Percentiles rank a stretch among this genome's conserved stretches.
These are phyloP conservation scores for Platycercus adscitus DNA, from an alignment of 2,113 vertebrate genomes.

Conservation along the genomic window DNA sequence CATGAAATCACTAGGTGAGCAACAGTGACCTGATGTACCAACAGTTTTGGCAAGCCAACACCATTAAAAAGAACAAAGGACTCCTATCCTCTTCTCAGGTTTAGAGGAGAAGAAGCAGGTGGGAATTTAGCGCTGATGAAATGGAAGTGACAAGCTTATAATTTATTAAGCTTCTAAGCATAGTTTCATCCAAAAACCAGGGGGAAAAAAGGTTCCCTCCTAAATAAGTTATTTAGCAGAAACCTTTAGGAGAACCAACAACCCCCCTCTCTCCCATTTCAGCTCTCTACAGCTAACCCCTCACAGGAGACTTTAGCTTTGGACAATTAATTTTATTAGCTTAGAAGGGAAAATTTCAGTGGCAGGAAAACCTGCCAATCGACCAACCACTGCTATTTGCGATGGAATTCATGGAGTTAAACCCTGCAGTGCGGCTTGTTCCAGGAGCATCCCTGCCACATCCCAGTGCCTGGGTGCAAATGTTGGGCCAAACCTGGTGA, in stretches of 20 bases:
- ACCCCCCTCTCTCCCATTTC: neutral
- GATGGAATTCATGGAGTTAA: neutral
- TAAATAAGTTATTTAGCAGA: conserved; percentile 9
- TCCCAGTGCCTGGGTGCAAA: neutral
- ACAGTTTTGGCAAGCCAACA: neutral
- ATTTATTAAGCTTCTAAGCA: conserved; percentile 15
- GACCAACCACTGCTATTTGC: neutral
- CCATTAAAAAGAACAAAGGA: neutral
- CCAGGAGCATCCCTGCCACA: neutral
- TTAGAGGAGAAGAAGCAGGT: neutral
- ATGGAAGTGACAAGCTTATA: neutral
- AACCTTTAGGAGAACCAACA: neutral
- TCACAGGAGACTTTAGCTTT: neutral
- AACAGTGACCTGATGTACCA: neutral
- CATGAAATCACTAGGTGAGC: neutral
- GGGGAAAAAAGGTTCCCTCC: neutral
- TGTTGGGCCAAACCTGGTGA: neutral
- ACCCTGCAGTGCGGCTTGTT: neutral
- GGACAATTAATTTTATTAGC: conserved; percentile 49
- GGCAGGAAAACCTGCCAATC: neutral
- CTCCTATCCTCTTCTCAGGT: neutral
- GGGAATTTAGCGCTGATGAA: neutral
- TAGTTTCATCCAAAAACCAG: neutral
- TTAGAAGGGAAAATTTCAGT: conserved; percentile 1
- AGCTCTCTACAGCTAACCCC: neutral